phyloP scores from a whole-genome alignment of 2,113 vertebrate genomes.

The Campylomormyrus numenius region DNA sequence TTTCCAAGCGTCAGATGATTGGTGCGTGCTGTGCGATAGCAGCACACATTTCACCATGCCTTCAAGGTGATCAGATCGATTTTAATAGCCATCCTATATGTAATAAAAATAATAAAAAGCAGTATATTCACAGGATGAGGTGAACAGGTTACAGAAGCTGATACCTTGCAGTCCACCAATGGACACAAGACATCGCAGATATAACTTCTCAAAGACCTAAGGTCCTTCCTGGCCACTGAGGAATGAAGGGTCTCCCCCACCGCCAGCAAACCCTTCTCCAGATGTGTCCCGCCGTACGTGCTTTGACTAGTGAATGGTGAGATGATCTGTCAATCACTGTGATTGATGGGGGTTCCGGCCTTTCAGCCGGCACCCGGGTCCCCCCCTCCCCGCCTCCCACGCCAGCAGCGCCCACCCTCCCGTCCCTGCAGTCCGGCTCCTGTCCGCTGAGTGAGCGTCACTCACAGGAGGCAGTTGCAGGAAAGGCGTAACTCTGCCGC shows the following conservation, averaged over 20 bases:
- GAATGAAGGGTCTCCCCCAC: neutral
- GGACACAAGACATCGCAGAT: neutral
- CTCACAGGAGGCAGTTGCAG: neutral
- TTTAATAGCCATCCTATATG: neutral
- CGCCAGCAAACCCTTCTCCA: conserved; percentile 24
- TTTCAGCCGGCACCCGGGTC: neutral
- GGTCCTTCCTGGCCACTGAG: neutral
- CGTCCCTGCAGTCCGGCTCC: neutral
- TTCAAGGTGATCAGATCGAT: neutral
- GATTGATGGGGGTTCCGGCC: conserved; percentile 13
- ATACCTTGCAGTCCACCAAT: neutral
- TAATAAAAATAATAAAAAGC: neutral
- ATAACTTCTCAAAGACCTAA: neutral
- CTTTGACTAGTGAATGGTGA: conserved; percentile 21
- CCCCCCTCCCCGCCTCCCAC: neutral
- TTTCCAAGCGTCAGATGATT: neutral
- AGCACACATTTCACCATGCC: neutral
- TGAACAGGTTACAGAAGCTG: neutral
- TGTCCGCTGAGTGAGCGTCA: neutral
- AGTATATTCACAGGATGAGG: neutral
- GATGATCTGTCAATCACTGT: conserved; percentile 32
- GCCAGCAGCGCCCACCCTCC: neutral
- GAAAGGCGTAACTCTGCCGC: neutral
- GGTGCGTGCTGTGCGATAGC: neutral
- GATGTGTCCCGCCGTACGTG: conserved; percentile 35